Percentiles rank a stretch among this genome's conserved stretches.
These are phyloP conservation scores for Monodelphis domestica DNA, from an alignment of 2,797 vertebrate species.

Conservation along the genomic window DNA sequence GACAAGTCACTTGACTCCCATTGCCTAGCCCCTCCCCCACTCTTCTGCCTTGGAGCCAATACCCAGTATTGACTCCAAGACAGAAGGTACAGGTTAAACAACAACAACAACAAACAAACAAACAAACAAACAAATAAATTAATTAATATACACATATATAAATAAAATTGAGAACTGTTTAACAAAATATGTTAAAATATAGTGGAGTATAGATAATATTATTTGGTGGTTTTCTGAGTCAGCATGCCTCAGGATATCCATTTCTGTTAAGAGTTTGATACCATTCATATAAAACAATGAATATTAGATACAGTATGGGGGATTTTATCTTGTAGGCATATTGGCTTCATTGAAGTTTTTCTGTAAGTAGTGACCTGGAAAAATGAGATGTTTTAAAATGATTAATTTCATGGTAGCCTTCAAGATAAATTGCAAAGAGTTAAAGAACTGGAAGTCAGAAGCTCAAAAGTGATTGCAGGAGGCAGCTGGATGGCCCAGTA, in stretches of 20 bases:
- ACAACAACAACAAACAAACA: too few relatives aligned
- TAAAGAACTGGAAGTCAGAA: background rate
- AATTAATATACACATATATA: too few relatives aligned
- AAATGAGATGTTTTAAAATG: background rate
- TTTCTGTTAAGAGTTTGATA: background rate
- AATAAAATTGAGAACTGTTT: too few relatives aligned
- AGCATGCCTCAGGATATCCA: background rate
- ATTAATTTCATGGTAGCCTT: background rate
- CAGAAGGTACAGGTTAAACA: too few relatives aligned
- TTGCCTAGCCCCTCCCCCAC: too few relatives aligned
- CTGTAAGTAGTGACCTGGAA: background rate
- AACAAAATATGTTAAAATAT: too few relatives aligned
- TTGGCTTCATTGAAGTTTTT: background rate
- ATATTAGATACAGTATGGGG: background rate
- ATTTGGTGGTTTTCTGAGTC: background rate
- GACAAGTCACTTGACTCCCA: background rate
- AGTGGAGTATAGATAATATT: background rate
- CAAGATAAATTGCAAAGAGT: background rate
- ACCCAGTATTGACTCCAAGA: too few relatives aligned
- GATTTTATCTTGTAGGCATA: background rate
- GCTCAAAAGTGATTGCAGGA: background rate
- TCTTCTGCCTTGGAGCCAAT: too few relatives aligned
- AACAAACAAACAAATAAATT: too few relatives aligned
- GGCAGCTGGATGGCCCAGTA: too few relatives aligned
- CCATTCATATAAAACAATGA: background rate